phyloP scores from a whole-genome alignment of 2,797 vertebrate genomes.

The Glyptemys insculpta region DNA sequence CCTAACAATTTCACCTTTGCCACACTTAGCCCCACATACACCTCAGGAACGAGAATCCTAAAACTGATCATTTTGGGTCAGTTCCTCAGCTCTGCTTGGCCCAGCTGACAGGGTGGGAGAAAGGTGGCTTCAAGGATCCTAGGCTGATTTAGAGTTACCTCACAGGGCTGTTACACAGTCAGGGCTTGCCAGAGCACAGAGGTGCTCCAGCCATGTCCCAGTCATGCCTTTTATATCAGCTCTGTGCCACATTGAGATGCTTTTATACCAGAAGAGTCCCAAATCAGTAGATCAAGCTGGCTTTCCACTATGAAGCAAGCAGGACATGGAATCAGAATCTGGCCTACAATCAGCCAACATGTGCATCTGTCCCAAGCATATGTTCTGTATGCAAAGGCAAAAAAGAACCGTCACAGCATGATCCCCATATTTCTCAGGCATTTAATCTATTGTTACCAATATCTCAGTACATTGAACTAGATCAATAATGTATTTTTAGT shows the following conservation, averaged over 20 bases:
- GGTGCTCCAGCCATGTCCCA: background rate
- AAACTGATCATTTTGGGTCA: background rate
- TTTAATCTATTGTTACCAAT: background rate
- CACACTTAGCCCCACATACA: background rate
- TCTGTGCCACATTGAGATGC: background rate
- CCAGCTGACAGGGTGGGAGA: background rate
- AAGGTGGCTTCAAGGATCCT: background rate
- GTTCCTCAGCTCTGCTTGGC: background rate
- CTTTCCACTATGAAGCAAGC: background rate
- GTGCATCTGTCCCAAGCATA: background rate
- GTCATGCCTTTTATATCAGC: background rate
- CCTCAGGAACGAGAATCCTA: background rate
- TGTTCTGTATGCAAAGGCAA: constrained; percentile 15
- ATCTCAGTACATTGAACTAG: constrained; percentile 1
- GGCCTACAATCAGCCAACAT: background rate
- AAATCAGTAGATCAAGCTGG: background rate
- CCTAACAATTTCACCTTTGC: background rate
- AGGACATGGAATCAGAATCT: background rate
- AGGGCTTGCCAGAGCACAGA: background rate
- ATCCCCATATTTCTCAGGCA: background rate
- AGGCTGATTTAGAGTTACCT: background rate
- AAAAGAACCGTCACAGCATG: background rate
- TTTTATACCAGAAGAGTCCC: background rate
- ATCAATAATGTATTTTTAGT: background rate
- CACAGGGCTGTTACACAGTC: background rate